Percentiles rank a stretch among this genome's conserved stretches.
Conservation (phyloP, 2,888 invertebrate genomes). For the Melieria crassipennis region DNA sequence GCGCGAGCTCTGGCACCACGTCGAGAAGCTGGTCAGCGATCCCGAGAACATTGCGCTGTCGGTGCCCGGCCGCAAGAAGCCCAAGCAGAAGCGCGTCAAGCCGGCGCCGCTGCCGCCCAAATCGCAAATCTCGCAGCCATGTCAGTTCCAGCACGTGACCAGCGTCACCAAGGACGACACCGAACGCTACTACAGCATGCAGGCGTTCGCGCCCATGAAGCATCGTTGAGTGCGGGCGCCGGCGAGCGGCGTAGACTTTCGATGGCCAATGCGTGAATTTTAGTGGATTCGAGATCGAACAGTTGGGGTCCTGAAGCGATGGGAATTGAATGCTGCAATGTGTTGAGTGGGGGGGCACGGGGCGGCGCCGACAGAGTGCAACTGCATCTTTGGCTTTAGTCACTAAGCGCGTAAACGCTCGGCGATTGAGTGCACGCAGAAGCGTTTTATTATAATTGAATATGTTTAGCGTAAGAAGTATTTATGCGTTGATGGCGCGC, state of each 20-base stretch:
- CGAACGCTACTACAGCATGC: constrained; percentile 74
- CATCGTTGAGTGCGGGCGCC: constrained; percentile 50
- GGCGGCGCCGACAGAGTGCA: background rate
- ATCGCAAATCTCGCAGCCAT: constrained; percentile 84
- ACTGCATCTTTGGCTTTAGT: background rate
- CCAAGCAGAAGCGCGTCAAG: constrained; percentile 70
- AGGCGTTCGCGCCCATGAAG: constrained; percentile 69
- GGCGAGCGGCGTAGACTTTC: background rate
- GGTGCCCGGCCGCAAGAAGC: constrained; percentile 71
- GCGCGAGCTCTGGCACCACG: constrained; percentile 74
- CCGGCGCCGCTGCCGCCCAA: constrained; percentile 76
- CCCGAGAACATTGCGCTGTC: constrained; percentile 82
- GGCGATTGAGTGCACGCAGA: too few species aligned
- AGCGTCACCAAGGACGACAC: constrained; percentile 77
- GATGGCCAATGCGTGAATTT: background rate
- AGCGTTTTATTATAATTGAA: too few species aligned
- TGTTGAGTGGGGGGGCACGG: too few species aligned
- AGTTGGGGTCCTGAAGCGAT: too few species aligned
- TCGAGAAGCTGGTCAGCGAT: constrained; percentile 77
- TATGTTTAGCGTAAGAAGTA: background rate
- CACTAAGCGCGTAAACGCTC: too few species aligned
- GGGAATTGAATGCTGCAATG: too few species aligned
- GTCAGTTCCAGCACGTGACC: constrained; percentile 85
- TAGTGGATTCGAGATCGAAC: background rate
- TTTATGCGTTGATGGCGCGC: constrained; percentile 6